Evolutionary conservation across 2,888 invertebrate genomes (phyloP), one percentile per base, ranked within the genome.

Genomic region (Trilocha varians): DNA sequence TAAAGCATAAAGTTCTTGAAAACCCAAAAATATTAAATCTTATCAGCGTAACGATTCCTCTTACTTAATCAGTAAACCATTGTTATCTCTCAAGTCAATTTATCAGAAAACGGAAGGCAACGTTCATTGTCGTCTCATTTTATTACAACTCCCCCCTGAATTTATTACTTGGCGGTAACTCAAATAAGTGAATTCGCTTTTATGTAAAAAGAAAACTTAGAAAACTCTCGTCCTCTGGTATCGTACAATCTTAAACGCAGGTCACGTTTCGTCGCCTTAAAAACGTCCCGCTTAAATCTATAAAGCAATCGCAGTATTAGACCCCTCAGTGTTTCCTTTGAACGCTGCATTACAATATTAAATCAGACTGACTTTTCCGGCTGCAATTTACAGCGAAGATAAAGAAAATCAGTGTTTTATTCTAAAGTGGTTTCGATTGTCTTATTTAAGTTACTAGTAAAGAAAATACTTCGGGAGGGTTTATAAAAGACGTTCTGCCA

Each of bases 201-300:
- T 70, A 67, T 72, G 57, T 68, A 68, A 59, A 67, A 65, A 69
- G 75, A 72, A 68, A 63, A 64, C 59, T 70, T 66, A 56, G 57
- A 55, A 62, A 68, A 66, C 59, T 66, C 61, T 67, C 65, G 66
- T 59, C 59, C 69, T 69, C 66, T 70, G 71, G 61, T 74, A 71
- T 67, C 68, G 74, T 79, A 83, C 80, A 84, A 82, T 57, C 48
- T 57, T 71, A 62, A 46, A 52, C 57, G 70, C 83, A 44, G 65
- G 71, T 75, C 84, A 84, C 84, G 83, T 83, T 62, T 65, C 65
- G 70, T 74, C 78, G 76, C 78, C 82, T 82, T 83, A 80, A 82
- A 82, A 83, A 80, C 79, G 75, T 77, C 71, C 60, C 76, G 73
- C 71, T 78, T 77, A 78, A 83, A 78, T 80, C 78, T 68, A 82